Evolutionary conservation across 2,113 vertebrate species (phyloP).

Genomic region (Barnardius zonarius): DNA sequence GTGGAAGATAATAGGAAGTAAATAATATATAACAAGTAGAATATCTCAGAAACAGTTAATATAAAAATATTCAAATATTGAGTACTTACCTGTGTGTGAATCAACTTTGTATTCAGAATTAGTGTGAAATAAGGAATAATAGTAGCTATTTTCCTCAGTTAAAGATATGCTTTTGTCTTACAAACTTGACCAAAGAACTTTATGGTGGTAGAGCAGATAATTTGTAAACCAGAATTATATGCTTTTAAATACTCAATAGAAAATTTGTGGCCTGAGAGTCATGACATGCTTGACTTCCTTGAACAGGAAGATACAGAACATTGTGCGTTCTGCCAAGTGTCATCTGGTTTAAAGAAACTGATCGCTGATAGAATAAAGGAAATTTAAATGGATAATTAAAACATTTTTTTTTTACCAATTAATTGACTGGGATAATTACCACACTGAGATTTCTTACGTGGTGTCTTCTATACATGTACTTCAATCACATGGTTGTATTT

Average conservation of each 20-base stretch:
- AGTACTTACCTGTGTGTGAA: not conserved
- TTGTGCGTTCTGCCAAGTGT: not conserved
- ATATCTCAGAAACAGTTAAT: not conserved
- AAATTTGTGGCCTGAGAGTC: constrained; percentile 55
- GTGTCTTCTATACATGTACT: not conserved
- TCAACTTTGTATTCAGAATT: not conserved
- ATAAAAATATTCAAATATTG: not conserved
- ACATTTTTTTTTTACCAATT: constrained; percentile 46
- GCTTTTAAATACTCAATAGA: constrained; percentile 29
- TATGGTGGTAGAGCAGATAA: constrained; percentile 50
- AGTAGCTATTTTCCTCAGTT: constrained; percentile 19
- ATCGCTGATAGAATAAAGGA: constrained; percentile 46
- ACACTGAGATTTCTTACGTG: constrained; percentile 16
- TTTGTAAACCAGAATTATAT: constrained; percentile 47
- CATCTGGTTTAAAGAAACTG: constrained; percentile 49
- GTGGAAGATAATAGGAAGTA: not conserved
- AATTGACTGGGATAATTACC: constrained; percentile 67
- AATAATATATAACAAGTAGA: not conserved
- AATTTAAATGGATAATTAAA: constrained; percentile 52
- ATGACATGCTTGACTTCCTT: constrained; percentile 4
- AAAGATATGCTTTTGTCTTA: not conserved
- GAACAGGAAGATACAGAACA: not conserved
- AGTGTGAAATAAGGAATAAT: not conserved
- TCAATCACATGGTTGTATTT: not conserved
- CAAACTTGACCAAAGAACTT: constrained; percentile 53